phyloP scores from a whole-genome alignment of 2,888 invertebrate species.

The Lepidochitona cinerea region DNA sequence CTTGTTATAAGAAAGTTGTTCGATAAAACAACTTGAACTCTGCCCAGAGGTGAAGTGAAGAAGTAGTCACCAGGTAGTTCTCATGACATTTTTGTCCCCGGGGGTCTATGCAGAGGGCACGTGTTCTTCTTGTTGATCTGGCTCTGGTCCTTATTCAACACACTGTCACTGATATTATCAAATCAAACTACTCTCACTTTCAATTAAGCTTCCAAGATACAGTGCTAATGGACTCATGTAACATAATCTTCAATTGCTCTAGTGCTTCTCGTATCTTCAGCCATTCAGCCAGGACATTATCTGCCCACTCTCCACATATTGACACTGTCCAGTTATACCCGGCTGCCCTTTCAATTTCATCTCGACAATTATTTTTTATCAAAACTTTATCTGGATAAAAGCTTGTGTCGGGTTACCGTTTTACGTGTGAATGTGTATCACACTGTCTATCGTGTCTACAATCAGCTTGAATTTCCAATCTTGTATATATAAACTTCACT shows the following conservation, averaged over 20 bases:
- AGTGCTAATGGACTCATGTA: not conserved
- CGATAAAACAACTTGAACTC: too few relatives aligned
- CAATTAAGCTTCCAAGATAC: not conserved
- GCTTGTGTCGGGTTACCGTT: not conserved
- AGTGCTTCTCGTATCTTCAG: not conserved
- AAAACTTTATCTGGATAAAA: not conserved
- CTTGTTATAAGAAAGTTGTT: too few relatives aligned
- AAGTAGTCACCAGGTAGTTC: too few relatives aligned
- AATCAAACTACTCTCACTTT: not conserved
- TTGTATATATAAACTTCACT: too few relatives aligned
- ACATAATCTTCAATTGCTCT: not conserved
- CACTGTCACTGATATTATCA: not conserved
- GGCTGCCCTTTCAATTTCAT: not conserved
- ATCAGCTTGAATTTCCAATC: too few relatives aligned
- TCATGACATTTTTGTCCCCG: too few relatives aligned
- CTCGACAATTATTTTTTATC: not conserved
- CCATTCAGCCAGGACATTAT: not conserved
- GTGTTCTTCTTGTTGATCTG: too few relatives aligned
- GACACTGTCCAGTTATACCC: not conserved
- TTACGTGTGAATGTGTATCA: not conserved
- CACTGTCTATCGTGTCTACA: not conserved
- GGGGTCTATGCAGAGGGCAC: too few relatives aligned
- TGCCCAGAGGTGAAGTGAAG: too few relatives aligned
- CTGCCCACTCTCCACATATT: too few relatives aligned
- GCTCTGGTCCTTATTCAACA: too few relatives aligned